Conservation (phyloP, 2,113 vertebrate genomes). For the Scalopus aquaticus region DNA sequence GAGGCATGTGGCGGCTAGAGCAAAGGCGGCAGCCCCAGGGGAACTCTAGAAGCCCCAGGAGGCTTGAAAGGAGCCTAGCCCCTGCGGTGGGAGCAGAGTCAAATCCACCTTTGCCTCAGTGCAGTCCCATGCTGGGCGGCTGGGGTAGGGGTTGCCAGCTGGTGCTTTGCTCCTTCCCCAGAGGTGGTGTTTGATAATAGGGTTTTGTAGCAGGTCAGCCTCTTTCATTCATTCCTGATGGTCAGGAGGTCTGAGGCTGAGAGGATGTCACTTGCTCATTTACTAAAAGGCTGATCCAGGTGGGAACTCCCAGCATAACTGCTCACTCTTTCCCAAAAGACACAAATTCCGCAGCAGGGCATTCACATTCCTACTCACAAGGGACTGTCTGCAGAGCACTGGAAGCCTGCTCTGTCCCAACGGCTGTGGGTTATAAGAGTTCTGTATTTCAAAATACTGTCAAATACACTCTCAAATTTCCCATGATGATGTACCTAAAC, state of each 20-base stretch:
- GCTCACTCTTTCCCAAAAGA: not conserved
- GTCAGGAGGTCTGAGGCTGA: not conserved
- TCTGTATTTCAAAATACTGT: not conserved
- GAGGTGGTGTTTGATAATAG: not conserved
- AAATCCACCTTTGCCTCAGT: no score
- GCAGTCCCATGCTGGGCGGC: fast-evolving
- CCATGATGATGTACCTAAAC: not conserved
- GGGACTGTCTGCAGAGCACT: not conserved
- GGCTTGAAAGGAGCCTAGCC: not conserved
- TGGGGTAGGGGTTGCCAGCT: not conserved
- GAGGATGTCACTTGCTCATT: not conserved
- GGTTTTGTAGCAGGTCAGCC: not conserved
- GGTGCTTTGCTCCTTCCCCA: not conserved
- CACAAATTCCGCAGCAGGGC: not conserved
- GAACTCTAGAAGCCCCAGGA: not conserved
- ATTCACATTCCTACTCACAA: fast-evolving
- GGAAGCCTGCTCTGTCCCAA: not conserved
- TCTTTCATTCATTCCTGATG: not conserved
- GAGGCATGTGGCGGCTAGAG: not conserved
- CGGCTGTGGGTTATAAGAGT: not conserved
- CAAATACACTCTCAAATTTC: not conserved
- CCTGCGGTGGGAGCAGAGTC: fast-evolving
- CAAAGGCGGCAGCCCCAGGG: not conserved
- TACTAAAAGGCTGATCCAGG: not conserved
- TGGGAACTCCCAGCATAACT: not conserved